Percentiles rank a stretch among this genome's conserved stretches.
These are phyloP conservation scores for Phrynocephalus versicolor DNA, from an alignment of 2,113 vertebrate genomes.

Conservation along the genomic window DNA sequence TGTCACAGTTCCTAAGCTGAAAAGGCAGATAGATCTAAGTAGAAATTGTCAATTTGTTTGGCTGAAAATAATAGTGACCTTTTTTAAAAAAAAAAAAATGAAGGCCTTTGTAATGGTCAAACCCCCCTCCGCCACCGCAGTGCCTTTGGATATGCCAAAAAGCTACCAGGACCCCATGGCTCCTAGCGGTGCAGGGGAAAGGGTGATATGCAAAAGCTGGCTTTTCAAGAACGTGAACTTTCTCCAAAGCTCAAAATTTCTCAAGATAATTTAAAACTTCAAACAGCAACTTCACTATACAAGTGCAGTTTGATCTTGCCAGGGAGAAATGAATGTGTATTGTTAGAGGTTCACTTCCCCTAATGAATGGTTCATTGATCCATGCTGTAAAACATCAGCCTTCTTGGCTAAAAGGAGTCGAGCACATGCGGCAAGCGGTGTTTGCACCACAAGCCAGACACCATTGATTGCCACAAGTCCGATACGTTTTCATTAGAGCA, in stretches of 20 bases:
- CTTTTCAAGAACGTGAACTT: conserved; percentile 32
- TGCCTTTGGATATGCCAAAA: too few relatives aligned
- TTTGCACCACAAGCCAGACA: conserved; percentile 13
- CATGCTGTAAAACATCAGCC: conserved; percentile 49
- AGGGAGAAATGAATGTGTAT: conserved; percentile 32
- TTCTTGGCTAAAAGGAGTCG: conserved; percentile 36
- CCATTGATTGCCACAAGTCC: conserved; percentile 55
- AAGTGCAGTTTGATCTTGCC: conserved; percentile 45
- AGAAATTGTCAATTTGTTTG: background rate
- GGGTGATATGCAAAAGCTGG: conserved; percentile 2
- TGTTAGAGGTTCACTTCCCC: conserved; percentile 35
- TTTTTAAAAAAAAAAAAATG: too few relatives aligned
- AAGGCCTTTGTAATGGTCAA: too few relatives aligned
- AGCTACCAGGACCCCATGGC: too few relatives aligned
- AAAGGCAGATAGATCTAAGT: background rate
- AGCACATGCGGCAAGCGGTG: conserved; percentile 28
- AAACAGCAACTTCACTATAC: background rate
- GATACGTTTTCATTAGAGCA: conserved; percentile 59
- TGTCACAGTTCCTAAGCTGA: too few relatives aligned
- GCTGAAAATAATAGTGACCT: background rate
- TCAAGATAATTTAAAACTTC: conserved; percentile 28
- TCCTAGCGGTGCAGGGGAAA: too few relatives aligned
- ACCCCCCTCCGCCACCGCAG: too few relatives aligned
- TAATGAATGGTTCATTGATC: conserved; percentile 51
- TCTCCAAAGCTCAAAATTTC: background rate